These are phyloP conservation scores for Phylloscopus trochilus DNA, from an alignment of 2,113 vertebrate genomes.

Conservation along the genomic window DNA sequence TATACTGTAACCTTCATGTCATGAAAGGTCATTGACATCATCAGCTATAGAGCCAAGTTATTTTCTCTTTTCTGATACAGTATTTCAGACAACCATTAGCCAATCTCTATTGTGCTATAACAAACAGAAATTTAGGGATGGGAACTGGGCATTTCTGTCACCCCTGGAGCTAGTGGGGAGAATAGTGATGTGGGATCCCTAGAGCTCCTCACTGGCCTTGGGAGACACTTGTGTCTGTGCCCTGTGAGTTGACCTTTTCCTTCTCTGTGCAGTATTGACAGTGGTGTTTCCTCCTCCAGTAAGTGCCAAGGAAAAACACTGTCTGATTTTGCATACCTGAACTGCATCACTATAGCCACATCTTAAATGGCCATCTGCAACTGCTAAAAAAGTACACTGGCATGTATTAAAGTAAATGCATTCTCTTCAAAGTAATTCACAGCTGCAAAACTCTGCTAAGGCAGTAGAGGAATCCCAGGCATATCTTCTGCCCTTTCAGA, in stretches of 20 bases:
- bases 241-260: neutral
- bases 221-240: neutral
- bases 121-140: neutral
- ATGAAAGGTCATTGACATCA: neutral
- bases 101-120: neutral
- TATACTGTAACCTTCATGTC: neutral
- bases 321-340: neutral
- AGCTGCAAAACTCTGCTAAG: neutral
- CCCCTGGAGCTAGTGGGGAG: neutral
- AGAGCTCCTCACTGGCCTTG: neutral
- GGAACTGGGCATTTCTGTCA: neutral
- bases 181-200: neutral
- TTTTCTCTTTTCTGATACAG: neutral
- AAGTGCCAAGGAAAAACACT: neutral
- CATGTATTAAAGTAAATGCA: neutral
- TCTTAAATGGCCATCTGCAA: neutral
- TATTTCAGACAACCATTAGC: neutral
- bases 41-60: neutral
- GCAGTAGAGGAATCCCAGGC: neutral
- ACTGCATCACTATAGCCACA: neutral
- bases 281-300: neutral
- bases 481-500: conserved; percentile 2
- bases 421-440: neutral
- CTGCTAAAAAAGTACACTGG: neutral
- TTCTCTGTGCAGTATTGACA: neutral